Evolutionary conservation across 1,140 invertebrate species (phyloP).

Genomic region (Sitobion miscanthi): DNA sequence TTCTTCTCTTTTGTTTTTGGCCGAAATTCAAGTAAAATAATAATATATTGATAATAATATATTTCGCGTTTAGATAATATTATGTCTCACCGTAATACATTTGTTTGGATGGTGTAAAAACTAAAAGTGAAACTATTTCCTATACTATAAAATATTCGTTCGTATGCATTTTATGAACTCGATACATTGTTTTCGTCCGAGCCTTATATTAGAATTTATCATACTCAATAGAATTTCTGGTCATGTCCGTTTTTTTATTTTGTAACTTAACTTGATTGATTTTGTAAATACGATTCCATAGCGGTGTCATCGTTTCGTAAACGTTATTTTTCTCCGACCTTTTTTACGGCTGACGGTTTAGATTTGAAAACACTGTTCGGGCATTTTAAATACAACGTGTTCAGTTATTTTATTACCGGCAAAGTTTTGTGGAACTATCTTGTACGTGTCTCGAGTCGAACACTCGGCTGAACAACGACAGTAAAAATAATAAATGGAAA

Average conservation of each 20-base stretch:
- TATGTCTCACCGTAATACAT: background rate
- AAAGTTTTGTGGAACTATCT: background rate
- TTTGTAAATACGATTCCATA: background rate
- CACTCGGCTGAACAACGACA: background rate
- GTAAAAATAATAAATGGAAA: conserved; percentile 9
- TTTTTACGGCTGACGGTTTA: background rate
- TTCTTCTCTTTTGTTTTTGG: conserved; percentile 17
- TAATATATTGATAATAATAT: background rate
- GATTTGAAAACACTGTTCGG: background rate
- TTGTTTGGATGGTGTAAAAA: background rate
- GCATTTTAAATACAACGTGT: background rate
- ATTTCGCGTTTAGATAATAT: background rate
- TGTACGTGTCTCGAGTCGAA: background rate
- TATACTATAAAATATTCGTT: background rate
- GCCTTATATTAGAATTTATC: background rate
- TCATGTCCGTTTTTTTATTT: background rate
- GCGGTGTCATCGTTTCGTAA: background rate
- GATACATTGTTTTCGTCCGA: background rate
- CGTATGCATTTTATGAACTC: background rate
- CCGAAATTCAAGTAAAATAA: conserved; percentile 5
- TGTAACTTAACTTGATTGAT: background rate
- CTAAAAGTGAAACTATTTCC: background rate
- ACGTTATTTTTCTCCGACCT: background rate
- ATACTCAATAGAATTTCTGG: background rate
- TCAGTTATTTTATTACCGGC: background rate